Conservation (phyloP, 1,140 invertebrate genomes). For the Condylostylus longicornis region DNA sequence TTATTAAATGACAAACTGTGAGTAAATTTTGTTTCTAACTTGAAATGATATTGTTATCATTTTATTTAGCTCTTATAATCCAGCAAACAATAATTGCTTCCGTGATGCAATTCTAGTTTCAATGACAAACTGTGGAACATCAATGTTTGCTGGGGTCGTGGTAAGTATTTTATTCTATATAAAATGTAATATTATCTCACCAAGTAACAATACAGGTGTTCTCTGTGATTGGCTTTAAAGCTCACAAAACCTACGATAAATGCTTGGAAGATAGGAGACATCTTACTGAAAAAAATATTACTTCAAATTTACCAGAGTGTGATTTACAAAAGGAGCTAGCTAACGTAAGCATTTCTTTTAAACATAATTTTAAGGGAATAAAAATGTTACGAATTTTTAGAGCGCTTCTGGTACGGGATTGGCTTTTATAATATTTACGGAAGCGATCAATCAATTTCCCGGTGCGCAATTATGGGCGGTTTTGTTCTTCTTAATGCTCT, state of each 20-base stretch:
- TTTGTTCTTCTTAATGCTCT: conserved; percentile 90
- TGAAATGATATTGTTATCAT: too few species aligned
- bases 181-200: too few species aligned
- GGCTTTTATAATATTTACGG: conserved; percentile 91
- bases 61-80: conserved; percentile 81
- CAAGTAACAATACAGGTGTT: too few species aligned
- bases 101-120: conserved; percentile 88
- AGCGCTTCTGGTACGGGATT: conserved; percentile 83
- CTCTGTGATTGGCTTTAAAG: conserved; percentile 92
- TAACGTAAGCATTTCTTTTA: conserved; percentile 49
- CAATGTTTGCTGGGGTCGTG: conserved; percentile 94
- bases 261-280: conserved; percentile 30
- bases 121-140: conserved; percentile 87
- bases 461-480: conserved; percentile 88
- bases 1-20: too few species aligned
- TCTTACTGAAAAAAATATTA: conserved; percentile 38
- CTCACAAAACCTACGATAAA: conserved; percentile 42
- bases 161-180: too few species aligned
- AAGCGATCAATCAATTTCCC: conserved; percentile 91
- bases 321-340: conserved; percentile 75
- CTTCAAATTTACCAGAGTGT: conserved; percentile 51
- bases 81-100: conserved; percentile 90
- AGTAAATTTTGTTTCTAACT: background rate
- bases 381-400: conserved; percentile 36
- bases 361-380: background rate